A percentile compares a stretch with the other conserved stretches of the same genome.
Conservation (phyloP, 2,888 invertebrate genomes). For the Ferdinandea cuprea region DNA sequence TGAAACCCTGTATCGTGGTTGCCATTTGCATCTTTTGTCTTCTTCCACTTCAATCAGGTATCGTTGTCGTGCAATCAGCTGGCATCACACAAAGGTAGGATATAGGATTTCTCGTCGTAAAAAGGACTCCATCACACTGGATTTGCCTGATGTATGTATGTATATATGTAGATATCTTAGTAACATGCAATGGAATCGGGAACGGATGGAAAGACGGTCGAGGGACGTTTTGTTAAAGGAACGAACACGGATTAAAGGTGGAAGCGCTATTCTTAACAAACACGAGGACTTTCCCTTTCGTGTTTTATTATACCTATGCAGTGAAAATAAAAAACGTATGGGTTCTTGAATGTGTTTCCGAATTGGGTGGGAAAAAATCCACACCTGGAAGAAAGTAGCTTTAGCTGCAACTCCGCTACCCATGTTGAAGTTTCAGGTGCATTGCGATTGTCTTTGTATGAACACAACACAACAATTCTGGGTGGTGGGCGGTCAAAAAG, state of each 20-base stretch:
- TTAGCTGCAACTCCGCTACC: constrained; percentile 3
- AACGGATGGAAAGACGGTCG: not conserved
- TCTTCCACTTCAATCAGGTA: constrained; percentile 62
- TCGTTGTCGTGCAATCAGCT: constrained; percentile 53
- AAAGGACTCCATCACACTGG: constrained; percentile 13
- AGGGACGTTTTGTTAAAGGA: constrained; percentile 7
- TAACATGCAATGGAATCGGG: constrained; percentile 33
- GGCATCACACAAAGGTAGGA: constrained; percentile 41
- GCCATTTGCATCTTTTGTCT: constrained; percentile 44
- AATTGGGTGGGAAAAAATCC: constrained; percentile 32
- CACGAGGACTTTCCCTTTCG: constrained; percentile 65
- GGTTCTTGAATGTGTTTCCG: not conserved
- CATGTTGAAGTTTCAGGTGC: constrained; percentile 53
- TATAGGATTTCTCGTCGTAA: constrained; percentile 22
- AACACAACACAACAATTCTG: constrained; percentile 3
- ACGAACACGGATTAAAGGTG: constrained; percentile 60
- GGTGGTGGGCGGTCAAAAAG: constrained; percentile 1
- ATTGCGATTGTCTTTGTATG: constrained; percentile 40
- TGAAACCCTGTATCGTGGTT: constrained; percentile 20
- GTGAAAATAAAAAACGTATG: constrained; percentile 17
- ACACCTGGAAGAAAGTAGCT: constrained; percentile 50
- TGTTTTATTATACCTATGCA: constrained; percentile 31
- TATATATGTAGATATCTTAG: constrained; percentile 48
- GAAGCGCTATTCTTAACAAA: constrained; percentile 45
- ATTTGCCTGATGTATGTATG: no score